Evolutionary conservation across 2,113 vertebrate genomes (phyloP).

Genomic region (Cygnus atratus): DNA sequence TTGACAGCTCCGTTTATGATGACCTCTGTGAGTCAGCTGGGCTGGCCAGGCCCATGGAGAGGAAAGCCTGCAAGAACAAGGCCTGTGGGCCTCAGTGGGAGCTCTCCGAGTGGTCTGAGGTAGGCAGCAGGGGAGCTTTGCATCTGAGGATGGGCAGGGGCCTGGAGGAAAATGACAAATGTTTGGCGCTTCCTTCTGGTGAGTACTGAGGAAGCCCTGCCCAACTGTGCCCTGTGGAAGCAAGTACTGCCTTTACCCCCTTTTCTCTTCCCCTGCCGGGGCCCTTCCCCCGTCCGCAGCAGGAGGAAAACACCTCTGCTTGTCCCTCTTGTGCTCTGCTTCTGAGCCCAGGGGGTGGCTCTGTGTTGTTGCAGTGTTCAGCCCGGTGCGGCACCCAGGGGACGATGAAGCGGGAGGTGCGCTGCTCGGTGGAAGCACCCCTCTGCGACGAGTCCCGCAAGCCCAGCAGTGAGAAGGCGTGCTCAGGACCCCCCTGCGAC

Average conservation of each 20-base stretch:
- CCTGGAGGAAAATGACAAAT: neutral
- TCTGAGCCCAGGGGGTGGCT: neutral
- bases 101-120: slow-evolving; percentile 85
- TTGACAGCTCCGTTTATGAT: slow-evolving; percentile 89
- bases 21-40: slow-evolving; percentile 84
- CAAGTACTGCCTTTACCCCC: neutral
- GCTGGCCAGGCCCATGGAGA: slow-evolving; percentile 84
- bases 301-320: neutral
- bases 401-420: slow-evolving; percentile 80
- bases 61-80: slow-evolving; percentile 86
- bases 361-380: slow-evolving; percentile 73
- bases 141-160: neutral
- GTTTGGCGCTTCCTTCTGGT: neutral
- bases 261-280: neutral
- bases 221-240: neutral
- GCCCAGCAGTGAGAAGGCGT: slow-evolving; percentile 76
- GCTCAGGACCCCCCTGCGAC: slow-evolving; percentile 83
- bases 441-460: slow-evolving; percentile 78
- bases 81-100: slow-evolving; percentile 91
- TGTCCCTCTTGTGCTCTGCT: rapidly evolving
- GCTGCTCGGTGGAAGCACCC: slow-evolving; percentile 81
- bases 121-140: slow-evolving; percentile 44
- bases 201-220: neutral
- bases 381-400: slow-evolving; percentile 81
- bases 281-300: neutral